Conservation (phyloP, 2,888 invertebrate species). For the Chouioia cunea region DNA sequence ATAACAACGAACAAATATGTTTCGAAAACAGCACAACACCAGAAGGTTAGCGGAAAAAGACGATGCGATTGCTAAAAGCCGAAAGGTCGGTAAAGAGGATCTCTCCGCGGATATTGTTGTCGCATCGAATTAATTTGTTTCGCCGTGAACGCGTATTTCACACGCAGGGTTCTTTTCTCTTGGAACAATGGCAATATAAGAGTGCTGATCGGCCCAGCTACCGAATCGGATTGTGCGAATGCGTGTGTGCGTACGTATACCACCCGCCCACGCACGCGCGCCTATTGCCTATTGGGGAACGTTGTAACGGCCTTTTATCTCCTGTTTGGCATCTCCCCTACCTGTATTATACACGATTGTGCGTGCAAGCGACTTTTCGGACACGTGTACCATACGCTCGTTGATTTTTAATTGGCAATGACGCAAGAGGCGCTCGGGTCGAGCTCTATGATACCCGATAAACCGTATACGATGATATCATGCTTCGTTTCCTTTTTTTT, state of each 20-base stretch:
- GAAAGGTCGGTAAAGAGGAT: slow-evolving; percentile 12
- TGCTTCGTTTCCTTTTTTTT: background rate
- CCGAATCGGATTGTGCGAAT: slow-evolving; percentile 53
- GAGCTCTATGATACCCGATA: background rate
- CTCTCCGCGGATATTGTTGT: too few relatives aligned
- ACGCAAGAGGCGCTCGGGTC: slow-evolving; percentile 12
- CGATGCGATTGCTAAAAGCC: too few relatives aligned
- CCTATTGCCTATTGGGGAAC: slow-evolving; percentile 59
- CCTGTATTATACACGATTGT: background rate
- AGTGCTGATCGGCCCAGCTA: slow-evolving; percentile 54
- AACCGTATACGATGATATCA: background rate
- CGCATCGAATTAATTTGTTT: too few relatives aligned
- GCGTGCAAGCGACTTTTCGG: background rate
- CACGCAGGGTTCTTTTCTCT: too few relatives aligned
- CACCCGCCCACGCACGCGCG: slow-evolving; percentile 60
- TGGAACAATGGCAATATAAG: slow-evolving; percentile 1
- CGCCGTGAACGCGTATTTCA: too few relatives aligned
- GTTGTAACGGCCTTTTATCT: slow-evolving; percentile 49
- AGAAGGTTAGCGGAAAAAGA: too few relatives aligned
- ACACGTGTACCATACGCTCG: slow-evolving; percentile 2
- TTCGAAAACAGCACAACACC: too few relatives aligned
- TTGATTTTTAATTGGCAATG: slow-evolving; percentile 45
- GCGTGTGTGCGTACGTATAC: background rate
- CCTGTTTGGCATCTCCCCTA: slow-evolving; percentile 20
- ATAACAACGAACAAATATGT: too few relatives aligned